Evolutionary conservation across 2,888 invertebrate genomes (phyloP).

Genomic region (Aphrophora alni): DNA sequence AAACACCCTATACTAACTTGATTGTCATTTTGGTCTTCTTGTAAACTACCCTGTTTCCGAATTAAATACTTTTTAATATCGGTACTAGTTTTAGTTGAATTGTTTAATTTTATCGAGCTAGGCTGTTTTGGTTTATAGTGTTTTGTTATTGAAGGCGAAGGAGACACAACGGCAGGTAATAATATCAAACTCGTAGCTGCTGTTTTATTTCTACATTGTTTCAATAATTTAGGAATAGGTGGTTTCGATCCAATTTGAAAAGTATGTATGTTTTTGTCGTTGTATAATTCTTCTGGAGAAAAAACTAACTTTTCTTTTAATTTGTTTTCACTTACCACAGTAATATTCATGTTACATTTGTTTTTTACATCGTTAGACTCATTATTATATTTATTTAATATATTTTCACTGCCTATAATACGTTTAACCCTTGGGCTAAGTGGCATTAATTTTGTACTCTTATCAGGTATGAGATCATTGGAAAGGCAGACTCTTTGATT

Average conservation of each 20-base stretch:
- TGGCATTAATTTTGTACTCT: slow-evolving; percentile 20
- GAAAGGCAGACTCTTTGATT: slow-evolving; percentile 6
- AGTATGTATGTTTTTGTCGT: neutral
- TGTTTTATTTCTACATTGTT: neutral
- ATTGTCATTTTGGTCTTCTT: neutral
- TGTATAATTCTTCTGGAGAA: neutral
- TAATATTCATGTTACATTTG: neutral
- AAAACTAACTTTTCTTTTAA: neutral
- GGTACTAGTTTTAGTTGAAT: neutral
- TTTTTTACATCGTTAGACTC: neutral
- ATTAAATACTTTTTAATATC: neutral
- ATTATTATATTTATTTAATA: neutral
- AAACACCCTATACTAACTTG: slow-evolving; percentile 54
- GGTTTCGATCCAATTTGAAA: neutral
- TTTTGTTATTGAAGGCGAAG: slow-evolving; percentile 48
- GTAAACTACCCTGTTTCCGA: neutral
- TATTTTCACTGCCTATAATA: neutral
- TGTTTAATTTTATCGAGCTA: slow-evolving; percentile 54
- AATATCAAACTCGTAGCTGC: neutral
- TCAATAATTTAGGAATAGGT: neutral
- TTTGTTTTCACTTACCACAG: neutral
- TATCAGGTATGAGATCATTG: slow-evolving; percentile 28
- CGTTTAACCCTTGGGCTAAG: neutral
- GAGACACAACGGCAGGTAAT: neutral
- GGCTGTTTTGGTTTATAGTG: slow-evolving; percentile 64